Evolutionary conservation across 1,140 invertebrate genomes (phyloP), one percentile per base, ranked within the genome.

Genomic region (Thaumatotibia leucotreta): DNA sequence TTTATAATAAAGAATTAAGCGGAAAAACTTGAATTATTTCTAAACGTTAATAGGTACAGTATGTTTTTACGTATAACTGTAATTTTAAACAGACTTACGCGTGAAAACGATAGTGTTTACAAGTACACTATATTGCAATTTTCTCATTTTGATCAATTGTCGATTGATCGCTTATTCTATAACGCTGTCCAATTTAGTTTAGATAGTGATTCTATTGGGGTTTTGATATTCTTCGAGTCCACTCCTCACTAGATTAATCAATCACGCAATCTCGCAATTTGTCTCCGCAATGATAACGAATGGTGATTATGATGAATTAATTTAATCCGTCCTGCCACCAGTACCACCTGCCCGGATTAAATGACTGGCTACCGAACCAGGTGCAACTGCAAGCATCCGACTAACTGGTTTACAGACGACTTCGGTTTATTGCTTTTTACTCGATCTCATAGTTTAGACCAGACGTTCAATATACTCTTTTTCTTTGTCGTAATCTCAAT

Each of bases 251-350:
- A 6, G 0, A 10, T 58, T n/a, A n/a, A n/a, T n/a, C n/a, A 29
- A 58, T 58, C 52, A 20, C 14, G 52, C 20, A 61, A 68, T 68
- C 63, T 63, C 45, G 50, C 64, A 69, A 69, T 66, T 69, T 69
- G 68, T 66, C 68, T 39, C 14, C 17, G 9, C 54, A 32, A 49
- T 62, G 54, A 67, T 67, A 67, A 61, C 58, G 22, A 49, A 49
- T 54, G 29, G 10, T 31, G 45, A 33, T 67, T 52, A 63, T 63
- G 27, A 63, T 52, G 33, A 71, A 76, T 75, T 58, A 58, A 58
- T 17, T 58, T 58, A 58, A 58, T 58, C 24, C 52, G 52, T 58
- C 52, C n/a, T 24, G 24, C 52, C 27, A 58, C 52, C 52, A 29
- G 52, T 24, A 11, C 33, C 33, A 32, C 50, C 50, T 6, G 3